Percentiles rank a stretch among this genome's conserved stretches.
These are phyloP conservation scores for Cotesia typhae DNA, from an alignment of 1,140 invertebrate species.

Conservation along the genomic window DNA sequence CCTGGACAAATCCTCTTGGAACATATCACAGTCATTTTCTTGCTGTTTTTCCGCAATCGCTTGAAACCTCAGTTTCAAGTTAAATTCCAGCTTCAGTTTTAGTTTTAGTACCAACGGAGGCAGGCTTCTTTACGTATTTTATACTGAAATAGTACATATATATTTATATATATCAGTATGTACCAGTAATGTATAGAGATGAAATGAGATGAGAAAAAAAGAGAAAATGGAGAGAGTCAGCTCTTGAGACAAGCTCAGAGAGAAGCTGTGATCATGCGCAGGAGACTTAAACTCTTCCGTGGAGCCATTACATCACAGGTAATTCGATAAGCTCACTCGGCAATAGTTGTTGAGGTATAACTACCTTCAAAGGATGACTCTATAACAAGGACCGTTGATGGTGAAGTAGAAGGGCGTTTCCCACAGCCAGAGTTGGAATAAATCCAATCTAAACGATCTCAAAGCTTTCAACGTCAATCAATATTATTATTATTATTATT, in stretches of 20 bases:
- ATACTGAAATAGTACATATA: too few species aligned
- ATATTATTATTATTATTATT: slow-evolving; percentile 10
- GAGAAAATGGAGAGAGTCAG: too few species aligned
- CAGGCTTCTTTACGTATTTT: too few species aligned
- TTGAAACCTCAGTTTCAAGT: neutral
- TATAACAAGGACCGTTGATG: slow-evolving; percentile 25
- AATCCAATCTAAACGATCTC: slow-evolving; percentile 6
- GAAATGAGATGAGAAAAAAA: neutral
- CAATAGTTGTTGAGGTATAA: slow-evolving; percentile 9
- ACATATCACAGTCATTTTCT: slow-evolving; percentile 28
- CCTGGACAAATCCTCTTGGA: slow-evolving; percentile 17
- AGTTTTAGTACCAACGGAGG: neutral
- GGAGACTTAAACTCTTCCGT: neutral
- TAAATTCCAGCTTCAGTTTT: neutral
- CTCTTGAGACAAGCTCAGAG: too few species aligned
- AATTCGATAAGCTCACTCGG: slow-evolving; percentile 32
- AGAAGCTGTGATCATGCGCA: neutral
- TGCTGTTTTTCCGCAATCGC: slow-evolving; percentile 9
- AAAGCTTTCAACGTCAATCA: slow-evolving; percentile 19
- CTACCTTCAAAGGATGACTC: slow-evolving; percentile 15
- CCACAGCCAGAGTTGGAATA: slow-evolving; percentile 19
- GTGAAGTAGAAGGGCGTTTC: slow-evolving; percentile 28
- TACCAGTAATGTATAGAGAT: neutral
- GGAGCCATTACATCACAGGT: slow-evolving; percentile 22
- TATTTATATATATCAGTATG: too few species aligned